Conservation (phyloP, 1,140 invertebrate species). For the Saccostrea glomerata region DNA sequence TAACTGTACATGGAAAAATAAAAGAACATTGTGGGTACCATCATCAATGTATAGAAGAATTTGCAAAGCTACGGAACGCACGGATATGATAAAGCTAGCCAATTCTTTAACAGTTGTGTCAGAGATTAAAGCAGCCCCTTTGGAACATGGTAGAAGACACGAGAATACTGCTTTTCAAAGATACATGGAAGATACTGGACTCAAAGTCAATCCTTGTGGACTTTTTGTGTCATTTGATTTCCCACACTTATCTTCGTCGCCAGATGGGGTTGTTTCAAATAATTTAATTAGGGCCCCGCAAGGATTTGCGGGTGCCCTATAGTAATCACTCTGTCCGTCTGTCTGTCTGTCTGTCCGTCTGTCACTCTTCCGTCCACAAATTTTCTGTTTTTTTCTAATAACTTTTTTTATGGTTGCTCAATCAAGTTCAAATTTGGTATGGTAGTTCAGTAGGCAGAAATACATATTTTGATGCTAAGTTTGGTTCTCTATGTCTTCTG, state of each 20-base stretch:
- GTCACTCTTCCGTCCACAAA: too few species aligned
- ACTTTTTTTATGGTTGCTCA: too few species aligned
- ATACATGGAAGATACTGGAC: constrained; percentile 42
- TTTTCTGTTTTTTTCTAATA: too few species aligned
- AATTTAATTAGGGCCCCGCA: too few species aligned
- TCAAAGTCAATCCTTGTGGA: constrained; percentile 51
- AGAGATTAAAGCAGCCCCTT: constrained; percentile 42
- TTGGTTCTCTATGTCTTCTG: too few species aligned
- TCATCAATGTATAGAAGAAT: constrained; percentile 63
- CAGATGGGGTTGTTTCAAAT: constrained; percentile 55
- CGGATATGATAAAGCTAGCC: constrained; percentile 58
- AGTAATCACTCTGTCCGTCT: too few species aligned
- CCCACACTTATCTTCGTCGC: constrained; percentile 57
- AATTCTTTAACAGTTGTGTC: constrained; percentile 3
- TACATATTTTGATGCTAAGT: too few species aligned
- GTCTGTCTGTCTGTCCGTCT: too few species aligned
- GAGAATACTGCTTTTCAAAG: constrained; percentile 52
- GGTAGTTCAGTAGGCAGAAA: too few species aligned
- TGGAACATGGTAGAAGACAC: constrained; percentile 59
- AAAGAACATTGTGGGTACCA: constrained; percentile 55
- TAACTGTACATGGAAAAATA: constrained; percentile 52
- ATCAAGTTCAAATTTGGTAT: too few species aligned
- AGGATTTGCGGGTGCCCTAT: too few species aligned
- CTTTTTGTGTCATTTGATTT: constrained; percentile 40
- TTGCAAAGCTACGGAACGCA: constrained; percentile 58